Evolutionary conservation across 2,797 vertebrate species (phyloP).

Genomic region (Tangara arthus): DNA sequence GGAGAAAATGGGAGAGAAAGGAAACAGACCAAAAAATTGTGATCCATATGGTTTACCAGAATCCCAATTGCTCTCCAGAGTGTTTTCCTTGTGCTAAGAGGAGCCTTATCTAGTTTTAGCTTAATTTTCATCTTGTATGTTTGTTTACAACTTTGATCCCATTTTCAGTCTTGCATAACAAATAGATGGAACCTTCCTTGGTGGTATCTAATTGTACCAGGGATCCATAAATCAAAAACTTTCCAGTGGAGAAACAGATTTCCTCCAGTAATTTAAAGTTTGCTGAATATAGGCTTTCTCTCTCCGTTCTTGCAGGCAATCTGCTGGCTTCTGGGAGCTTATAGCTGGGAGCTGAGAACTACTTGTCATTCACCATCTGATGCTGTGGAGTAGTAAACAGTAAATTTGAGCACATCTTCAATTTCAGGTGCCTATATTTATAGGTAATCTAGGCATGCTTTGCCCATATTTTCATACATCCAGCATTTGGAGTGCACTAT

Average conservation of each 20-base stretch:
- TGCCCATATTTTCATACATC: not conserved
- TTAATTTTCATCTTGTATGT: not conserved
- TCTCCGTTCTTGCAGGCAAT: not conserved
- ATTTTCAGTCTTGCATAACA: not conserved
- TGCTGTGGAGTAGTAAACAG: not conserved
- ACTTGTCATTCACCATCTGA: not conserved
- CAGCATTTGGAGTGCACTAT: not conserved
- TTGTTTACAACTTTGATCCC: not conserved
- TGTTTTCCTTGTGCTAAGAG: not conserved
- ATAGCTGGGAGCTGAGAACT: not conserved
- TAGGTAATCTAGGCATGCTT: not conserved
- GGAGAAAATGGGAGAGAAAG: not conserved
- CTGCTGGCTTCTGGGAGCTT: not conserved
- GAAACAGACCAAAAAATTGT: not conserved
- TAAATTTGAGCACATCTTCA: not conserved
- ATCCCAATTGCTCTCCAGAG: not conserved
- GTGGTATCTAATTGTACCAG: not conserved
- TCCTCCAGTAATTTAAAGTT: not conserved
- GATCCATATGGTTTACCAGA: not conserved
- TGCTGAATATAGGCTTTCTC: not conserved
- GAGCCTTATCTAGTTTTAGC: not conserved
- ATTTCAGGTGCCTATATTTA: not conserved
- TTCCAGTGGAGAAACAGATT: not conserved
- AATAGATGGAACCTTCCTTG: not conserved
- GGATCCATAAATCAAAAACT: not conserved